A percentile compares a stretch with the other conserved stretches of the same genome.
phyloP scores from a whole-genome alignment of 2,888 invertebrate genomes.

The Hypomecis atomaria region DNA sequence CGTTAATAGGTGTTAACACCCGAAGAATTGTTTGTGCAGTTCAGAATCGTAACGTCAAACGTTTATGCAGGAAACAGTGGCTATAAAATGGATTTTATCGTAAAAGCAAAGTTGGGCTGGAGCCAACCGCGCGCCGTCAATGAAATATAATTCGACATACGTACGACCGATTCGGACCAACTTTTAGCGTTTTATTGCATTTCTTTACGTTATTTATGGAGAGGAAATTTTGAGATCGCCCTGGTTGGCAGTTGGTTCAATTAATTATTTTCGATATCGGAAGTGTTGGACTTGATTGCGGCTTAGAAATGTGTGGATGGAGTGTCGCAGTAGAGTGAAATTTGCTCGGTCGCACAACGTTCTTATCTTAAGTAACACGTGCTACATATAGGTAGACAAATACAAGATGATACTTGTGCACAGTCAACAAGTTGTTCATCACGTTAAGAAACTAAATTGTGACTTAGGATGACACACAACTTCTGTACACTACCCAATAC shows the following conservation, averaged over 20 bases:
- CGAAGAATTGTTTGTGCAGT: slow-evolving; percentile 31
- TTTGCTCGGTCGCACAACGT: no score
- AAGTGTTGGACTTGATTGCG: background rate
- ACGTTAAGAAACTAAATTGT: no score
- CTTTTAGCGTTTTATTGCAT: slow-evolving; percentile 57
- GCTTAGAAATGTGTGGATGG: no score
- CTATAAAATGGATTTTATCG: slow-evolving; percentile 80
- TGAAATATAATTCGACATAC: slow-evolving; percentile 78
- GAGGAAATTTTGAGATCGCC: slow-evolving; percentile 37
- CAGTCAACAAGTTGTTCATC: no score
- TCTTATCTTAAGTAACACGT: no score
- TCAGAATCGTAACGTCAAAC: slow-evolving; percentile 67
- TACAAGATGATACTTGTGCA: no score
- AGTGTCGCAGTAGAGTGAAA: background rate
- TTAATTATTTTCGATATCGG: slow-evolving; percentile 9
- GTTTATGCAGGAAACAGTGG: slow-evolving; percentile 74
- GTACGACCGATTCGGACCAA: slow-evolving; percentile 39
- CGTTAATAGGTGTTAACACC: slow-evolving; percentile 5
- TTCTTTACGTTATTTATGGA: slow-evolving; percentile 52
- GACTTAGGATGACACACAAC: no score
- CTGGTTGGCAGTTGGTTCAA: slow-evolving; percentile 15
- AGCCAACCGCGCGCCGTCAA: slow-evolving; percentile 72
- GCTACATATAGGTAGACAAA: no score
- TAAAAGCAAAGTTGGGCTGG: slow-evolving; percentile 77
- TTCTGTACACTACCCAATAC: no score